These are phyloP conservation scores for Thermophis baileyi DNA, from an alignment of 2,113 vertebrate species.

Conservation along the genomic window DNA sequence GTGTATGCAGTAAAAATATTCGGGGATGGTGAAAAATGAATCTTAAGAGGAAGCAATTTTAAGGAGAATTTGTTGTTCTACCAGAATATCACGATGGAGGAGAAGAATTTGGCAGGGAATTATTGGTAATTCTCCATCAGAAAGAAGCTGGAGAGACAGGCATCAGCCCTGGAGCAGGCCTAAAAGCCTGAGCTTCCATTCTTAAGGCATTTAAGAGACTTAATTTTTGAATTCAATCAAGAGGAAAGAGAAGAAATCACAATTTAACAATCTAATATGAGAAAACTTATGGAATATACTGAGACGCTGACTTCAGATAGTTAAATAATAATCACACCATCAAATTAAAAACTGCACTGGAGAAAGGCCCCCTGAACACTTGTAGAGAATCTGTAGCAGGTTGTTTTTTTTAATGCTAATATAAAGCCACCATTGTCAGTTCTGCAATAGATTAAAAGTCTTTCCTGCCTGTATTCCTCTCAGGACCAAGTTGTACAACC, in stretches of 20 bases:
- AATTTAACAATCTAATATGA: neutral
- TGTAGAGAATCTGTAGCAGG: neutral
- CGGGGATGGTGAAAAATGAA: neutral
- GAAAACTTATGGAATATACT: neutral
- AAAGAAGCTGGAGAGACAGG: neutral
- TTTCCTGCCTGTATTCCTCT: accelerated
- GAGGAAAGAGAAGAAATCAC: neutral
- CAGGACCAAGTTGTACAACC: accelerated
- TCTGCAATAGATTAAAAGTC: neutral
- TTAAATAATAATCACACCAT: neutral
- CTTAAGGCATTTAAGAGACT: neutral
- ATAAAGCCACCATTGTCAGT: neutral
- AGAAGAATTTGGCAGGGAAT: neutral
- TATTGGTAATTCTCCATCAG: neutral
- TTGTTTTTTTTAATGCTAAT: neutral
- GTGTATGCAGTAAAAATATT: neutral
- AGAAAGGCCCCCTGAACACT: neutral
- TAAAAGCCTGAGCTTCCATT: neutral
- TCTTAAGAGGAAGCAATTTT: neutral
- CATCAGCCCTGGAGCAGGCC: neutral
- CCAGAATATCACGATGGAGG: neutral
- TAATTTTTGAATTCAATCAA: neutral
- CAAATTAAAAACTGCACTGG: neutral
- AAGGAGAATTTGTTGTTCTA: neutral
- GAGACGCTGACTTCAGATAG: neutral